Evolutionary conservation across 2,113 vertebrate species (phyloP).

Genomic region (Corydoras maculifer): DNA sequence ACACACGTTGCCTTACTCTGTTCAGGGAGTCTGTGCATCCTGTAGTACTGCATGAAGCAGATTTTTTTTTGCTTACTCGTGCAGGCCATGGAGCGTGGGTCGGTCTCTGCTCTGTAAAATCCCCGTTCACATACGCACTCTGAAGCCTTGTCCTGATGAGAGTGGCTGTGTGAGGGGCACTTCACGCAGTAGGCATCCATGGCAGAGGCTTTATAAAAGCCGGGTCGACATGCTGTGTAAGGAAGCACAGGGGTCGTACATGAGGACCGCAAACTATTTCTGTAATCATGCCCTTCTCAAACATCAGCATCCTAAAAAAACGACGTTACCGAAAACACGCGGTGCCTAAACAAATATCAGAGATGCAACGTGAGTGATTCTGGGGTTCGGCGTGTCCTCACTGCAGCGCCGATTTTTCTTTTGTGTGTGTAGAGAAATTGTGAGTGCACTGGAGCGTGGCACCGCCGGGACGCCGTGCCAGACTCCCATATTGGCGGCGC

Average conservation of each 20-base stretch:
- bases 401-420: slow-evolving; percentile 37
- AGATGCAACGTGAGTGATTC: slow-evolving; percentile 22
- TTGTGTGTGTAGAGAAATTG: not conserved
- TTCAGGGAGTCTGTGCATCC: not conserved
- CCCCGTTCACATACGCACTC: slow-evolving; percentile 71
- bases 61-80: slow-evolving; percentile 63
- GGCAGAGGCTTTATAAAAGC: slow-evolving; percentile 73
- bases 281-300: not conserved
- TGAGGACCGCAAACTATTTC: not conserved
- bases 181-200: slow-evolving; percentile 72
- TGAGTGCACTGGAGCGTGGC: slow-evolving; percentile 17
- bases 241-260: not conserved
- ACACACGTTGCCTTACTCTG: not conserved
- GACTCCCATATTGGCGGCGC: slow-evolving; percentile 31
- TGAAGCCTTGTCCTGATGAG: slow-evolving; percentile 63
- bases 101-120: slow-evolving; percentile 66
- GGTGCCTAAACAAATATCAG: not conserved
- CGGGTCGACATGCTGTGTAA: slow-evolving; percentile 66
- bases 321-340: not conserved
- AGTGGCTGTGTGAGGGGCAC: slow-evolving; percentile 72
- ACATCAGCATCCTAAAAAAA: not conserved
- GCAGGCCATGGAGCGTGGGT: slow-evolving; percentile 72
- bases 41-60: too few relatives aligned
- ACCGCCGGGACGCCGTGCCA: slow-evolving; percentile 26
- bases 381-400: slow-evolving; percentile 34